Evolutionary conservation across 2,888 invertebrate species (phyloP).

Genomic region (Atherix ibis): DNA sequence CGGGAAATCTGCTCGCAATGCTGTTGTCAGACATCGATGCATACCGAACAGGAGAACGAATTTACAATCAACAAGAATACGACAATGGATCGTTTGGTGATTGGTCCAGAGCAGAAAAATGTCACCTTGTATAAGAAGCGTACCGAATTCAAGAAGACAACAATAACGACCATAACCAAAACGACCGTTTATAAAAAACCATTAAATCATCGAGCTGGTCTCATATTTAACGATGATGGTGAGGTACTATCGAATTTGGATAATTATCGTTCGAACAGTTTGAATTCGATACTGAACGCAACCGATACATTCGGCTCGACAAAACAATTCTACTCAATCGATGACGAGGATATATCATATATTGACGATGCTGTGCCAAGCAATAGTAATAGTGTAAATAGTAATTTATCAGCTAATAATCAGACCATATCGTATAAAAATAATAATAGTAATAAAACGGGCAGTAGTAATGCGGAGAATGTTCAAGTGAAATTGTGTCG

Average conservation of each 20-base stretch:
- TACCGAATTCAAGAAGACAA: slow-evolving; percentile 21
- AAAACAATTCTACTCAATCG: slow-evolving; percentile 6
- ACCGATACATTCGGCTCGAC: slow-evolving; percentile 3
- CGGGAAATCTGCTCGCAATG: slow-evolving; percentile 26
- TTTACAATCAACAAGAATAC: slow-evolving; percentile 20
- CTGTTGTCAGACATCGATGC: slow-evolving; percentile 19
- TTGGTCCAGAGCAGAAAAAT: slow-evolving; percentile 14
- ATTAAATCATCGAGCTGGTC: slow-evolving; percentile 18
- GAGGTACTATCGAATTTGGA: slow-evolving; percentile 12
- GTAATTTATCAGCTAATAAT: too few relatives aligned
- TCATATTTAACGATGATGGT: slow-evolving; percentile 18
- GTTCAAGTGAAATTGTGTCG: too few relatives aligned
- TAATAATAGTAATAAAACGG: slow-evolving; percentile 5
- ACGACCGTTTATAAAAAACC: slow-evolving; percentile 14
- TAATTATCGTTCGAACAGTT: slow-evolving; percentile 23
- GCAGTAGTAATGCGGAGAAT: too few relatives aligned
- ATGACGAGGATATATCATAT: slow-evolving; percentile 23
- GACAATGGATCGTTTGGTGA: slow-evolving; percentile 18
- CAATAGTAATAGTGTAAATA: slow-evolving; percentile 18
- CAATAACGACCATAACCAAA: slow-evolving; percentile 24
- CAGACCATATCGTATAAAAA: too few relatives aligned
- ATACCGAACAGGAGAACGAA: slow-evolving; percentile 9
- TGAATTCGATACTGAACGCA: slow-evolving; percentile 22
- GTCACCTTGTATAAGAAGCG: slow-evolving; percentile 16
- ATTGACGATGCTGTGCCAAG: slow-evolving; percentile 31